These are phyloP conservation scores for Ophion costatus DNA, from an alignment of 2,888 invertebrate genomes.

Conservation along the genomic window DNA sequence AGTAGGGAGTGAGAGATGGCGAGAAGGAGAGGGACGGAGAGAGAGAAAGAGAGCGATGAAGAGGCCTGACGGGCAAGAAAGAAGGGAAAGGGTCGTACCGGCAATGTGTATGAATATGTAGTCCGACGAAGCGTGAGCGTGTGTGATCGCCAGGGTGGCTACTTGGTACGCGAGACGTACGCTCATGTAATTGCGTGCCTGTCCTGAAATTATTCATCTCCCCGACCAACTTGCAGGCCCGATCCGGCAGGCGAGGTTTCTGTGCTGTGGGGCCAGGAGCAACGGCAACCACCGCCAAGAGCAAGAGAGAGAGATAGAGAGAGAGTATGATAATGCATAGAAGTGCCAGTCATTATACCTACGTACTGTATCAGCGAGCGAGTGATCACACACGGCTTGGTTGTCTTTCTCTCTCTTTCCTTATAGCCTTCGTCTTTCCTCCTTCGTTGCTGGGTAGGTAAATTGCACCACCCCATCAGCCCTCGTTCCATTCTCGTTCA, in stretches of 20 bases:
- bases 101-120: slow-evolving; percentile 37
- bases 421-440: slow-evolving; percentile 36
- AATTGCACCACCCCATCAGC: slow-evolving; percentile 77
- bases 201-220: slow-evolving; percentile 84
- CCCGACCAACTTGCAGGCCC: slow-evolving; percentile 74
- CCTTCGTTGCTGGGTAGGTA: slow-evolving; percentile 71
- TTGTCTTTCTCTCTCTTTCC: slow-evolving; percentile 56
- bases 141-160: slow-evolving; percentile 76
- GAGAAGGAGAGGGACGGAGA: slow-evolving; percentile 30
- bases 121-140: slow-evolving; percentile 33
- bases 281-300: slow-evolving; percentile 63
- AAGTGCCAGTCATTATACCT: slow-evolving; percentile 83
- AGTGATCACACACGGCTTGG: slow-evolving; percentile 69
- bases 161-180: slow-evolving; percentile 83
- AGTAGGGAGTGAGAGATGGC: background rate
- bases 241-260: slow-evolving; percentile 74
- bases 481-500: slow-evolving; percentile 64
- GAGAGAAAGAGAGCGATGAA: slow-evolving; percentile 16
- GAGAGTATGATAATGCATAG: slow-evolving; percentile 82
- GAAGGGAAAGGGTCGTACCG: slow-evolving; percentile 32
- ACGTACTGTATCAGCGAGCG: slow-evolving; percentile 65
- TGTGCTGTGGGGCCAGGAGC: slow-evolving; percentile 70
- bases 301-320: slow-evolving; percentile 10
- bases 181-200: slow-evolving; percentile 83
- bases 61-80: slow-evolving; percentile 36